Conservation (phyloP, 2,113 vertebrate species). For the Heptranchias perlo region DNA sequence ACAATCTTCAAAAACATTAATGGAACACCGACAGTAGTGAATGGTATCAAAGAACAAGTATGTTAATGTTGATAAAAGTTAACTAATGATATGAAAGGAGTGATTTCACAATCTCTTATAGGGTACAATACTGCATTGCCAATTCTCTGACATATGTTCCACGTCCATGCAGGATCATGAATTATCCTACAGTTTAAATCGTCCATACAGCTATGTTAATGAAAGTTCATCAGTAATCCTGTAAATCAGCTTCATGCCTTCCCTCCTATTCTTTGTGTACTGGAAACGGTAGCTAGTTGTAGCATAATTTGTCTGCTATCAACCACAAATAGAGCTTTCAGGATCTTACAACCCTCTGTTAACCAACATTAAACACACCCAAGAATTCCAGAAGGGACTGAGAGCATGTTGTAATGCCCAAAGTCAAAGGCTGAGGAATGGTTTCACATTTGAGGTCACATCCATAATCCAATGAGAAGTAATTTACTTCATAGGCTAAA, state of each 20-base stretch:
- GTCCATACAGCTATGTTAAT: not conserved
- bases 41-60: not conserved
- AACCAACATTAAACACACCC: not conserved
- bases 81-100: not conserved
- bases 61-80: not conserved
- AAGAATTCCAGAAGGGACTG: not conserved
- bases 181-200: too few relatives aligned
- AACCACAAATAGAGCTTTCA: not conserved
- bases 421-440: not conserved
- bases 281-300: not conserved
- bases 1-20: not conserved
- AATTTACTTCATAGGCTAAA: not conserved
- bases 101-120: not conserved
- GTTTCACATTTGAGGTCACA: not conserved
- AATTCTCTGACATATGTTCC: not conserved
- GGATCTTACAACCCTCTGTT: not conserved
- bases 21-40: not conserved
- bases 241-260: not conserved
- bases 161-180: not conserved
- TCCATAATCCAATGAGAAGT: not conserved
- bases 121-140: not conserved
- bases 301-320: slow-evolving; percentile 11
- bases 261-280: not conserved
- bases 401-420: too few relatives aligned
- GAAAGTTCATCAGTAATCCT: not conserved